Evolutionary conservation across 2,888 invertebrate species (phyloP), one percentile per base, ranked within the genome.

Genomic region (Ophraella communa): DNA sequence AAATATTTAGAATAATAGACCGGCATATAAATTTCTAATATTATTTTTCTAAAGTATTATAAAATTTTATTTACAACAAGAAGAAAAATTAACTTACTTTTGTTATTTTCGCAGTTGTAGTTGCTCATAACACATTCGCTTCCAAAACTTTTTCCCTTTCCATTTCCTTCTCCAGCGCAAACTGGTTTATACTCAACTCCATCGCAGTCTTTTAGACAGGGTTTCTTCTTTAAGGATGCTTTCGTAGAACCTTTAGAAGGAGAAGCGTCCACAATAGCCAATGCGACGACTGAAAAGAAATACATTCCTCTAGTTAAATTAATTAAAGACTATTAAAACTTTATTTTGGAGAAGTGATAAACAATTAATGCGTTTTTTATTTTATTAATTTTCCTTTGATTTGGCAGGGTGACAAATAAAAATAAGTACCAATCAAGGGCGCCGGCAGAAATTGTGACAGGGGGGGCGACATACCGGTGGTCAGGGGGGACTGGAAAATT

Each of bases 211-310:
- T 83, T 84, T 68, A 83, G 76, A 75, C 88, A 88, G 1, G 85
- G 86, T 79, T 86, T 86, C 10, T 87, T 88, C 77, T 88, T 87
- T 63, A 85, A 74, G 3, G 81, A 75, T 0, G 81, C 79, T 74
- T 88, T 87, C 75, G 88, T 88, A 23, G 88, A 83, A 51, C 88
- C 88, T 78, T 88, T 89, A 63, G 87, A 88, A 0, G 87, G 87
- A 0, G 82, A 81, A 60, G 84, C 85, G 33, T 73, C 62, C 14
- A 82, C 80, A 1, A 82, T 82, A 20, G 76, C 72, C 68, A 84
- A 81, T 54, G 85, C 68, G 69, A 84, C 74, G 30, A 80, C 80
- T 73, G 79, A 83, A 85, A 83, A 60, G 7, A 45, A 56, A 17
- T 8, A 18, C 4, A 44, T 11, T 7, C 7, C 17, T 44, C 7